Conservation (phyloP, 2,797 vertebrate species). For the Acrocephalus scirpaceus region DNA sequence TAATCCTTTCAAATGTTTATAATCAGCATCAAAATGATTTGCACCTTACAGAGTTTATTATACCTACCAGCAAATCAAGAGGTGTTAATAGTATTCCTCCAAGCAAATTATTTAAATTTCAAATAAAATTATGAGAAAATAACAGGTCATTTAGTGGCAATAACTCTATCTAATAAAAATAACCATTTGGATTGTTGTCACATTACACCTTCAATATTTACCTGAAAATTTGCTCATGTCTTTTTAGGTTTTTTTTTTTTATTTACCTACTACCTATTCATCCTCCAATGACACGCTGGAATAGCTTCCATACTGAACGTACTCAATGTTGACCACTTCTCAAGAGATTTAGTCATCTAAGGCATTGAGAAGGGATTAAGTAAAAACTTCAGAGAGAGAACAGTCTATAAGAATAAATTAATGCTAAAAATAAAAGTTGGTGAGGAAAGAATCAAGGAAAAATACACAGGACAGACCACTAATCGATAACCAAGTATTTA, state of each 20-base stretch:
- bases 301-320: neutral
- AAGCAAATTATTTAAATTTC: neutral
- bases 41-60: neutral
- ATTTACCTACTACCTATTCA: neutral
- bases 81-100: neutral
- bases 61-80: neutral
- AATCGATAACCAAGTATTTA: neutral
- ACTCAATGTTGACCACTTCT: neutral
- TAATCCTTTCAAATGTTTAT: neutral
- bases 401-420: neutral
- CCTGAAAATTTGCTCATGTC: neutral
- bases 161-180: neutral
- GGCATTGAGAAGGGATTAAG: neutral
- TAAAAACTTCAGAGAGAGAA: neutral
- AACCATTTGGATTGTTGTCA: neutral
- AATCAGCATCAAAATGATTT: neutral
- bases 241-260: neutral
- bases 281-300: neutral
- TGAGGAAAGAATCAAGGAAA: neutral
- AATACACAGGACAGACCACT: neutral
- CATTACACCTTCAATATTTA: neutral
- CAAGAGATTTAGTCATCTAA: neutral
- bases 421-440: neutral
- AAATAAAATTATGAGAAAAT: neutral
- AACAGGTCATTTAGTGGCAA: neutral